Evolutionary conservation across 2,113 vertebrate genomes (phyloP), one percentile per base, ranked within the genome.

Genomic region (Apodemus sylvaticus): DNA sequence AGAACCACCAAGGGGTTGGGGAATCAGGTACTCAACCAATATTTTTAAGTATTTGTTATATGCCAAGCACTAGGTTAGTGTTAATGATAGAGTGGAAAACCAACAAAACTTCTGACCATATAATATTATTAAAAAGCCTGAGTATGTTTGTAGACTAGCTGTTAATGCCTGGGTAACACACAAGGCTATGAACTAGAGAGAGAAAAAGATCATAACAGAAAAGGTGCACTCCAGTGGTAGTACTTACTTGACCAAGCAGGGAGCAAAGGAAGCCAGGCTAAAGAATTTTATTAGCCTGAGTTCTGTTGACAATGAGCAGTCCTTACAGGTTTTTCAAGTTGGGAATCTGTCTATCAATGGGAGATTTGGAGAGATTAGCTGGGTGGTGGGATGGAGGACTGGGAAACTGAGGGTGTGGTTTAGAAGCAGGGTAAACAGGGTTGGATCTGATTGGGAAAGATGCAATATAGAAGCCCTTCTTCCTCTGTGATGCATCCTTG

Each of bases 271-370:
- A 82, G 11, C 3, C 45, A 71, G 11, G n/a, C 17, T 64, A 36
- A 77, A 45, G 1, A 85, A 86, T 62, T 73, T 90, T 42, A 95
- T 79, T 14, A 76, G 53, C 79, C 3, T 81, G 88, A 71, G 11
- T 88, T 92, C 51, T 79, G 13, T 94, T 95, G 76, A 94, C 64
- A 91, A 1, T 53, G 71, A 95, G 42, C 58, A 89, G 34, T 79
- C 89, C 74, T 64, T 51, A 88, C 20, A 95, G 64, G 76, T 96
- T 96, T 97, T 93, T 91, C 89, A 94, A 91, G 24, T 70, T 34
- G 29, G 71, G 58, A 96, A 74, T 96, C 48, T 90, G 85, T 95
- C 71, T 73, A 88, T 87, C 71, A 91, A 81, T 81, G 53, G 29
- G 51, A 36, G 42, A 58, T 93, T 78, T 78, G 71, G 55, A 62